Conservation (phyloP, 2,888 invertebrate species). For the Rhogogaster chlorosoma region DNA sequence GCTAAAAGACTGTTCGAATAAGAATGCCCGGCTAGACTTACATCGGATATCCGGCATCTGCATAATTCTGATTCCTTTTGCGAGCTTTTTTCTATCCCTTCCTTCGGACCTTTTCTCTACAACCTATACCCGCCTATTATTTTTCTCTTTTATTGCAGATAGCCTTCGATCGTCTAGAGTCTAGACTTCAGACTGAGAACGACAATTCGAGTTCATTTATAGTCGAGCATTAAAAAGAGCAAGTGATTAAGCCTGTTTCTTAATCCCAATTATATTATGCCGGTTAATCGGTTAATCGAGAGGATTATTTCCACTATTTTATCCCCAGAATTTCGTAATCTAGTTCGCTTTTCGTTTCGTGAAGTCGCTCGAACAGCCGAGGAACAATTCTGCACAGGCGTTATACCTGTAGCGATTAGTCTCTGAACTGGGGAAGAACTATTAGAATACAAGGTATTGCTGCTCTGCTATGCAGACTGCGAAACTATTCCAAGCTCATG, state of each 20-base stretch:
- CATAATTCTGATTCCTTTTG: conserved; percentile 66
- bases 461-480: conserved; percentile 28
- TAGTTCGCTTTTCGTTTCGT: not conserved
- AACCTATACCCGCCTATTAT: conserved; percentile 49
- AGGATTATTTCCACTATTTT: not conserved
- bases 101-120: conserved; percentile 49
- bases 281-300: not conserved
- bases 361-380: not conserved
- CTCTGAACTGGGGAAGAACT: conserved; percentile 10
- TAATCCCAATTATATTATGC: conserved; percentile 2
- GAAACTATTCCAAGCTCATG: conserved; percentile 33
- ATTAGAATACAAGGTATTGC: conserved; percentile 20
- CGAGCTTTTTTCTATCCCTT: conserved; percentile 27
- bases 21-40: conserved; percentile 66
- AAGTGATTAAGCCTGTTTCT: conserved; percentile 69
- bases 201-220: conserved; percentile 52
- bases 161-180: conserved; percentile 31
- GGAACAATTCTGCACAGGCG: not conserved
- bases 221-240: conserved; percentile 62
- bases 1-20: conserved; percentile 64
- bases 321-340: not conserved
- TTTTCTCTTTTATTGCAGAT: conserved; percentile 52
- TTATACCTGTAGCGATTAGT: not conserved
- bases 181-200: not conserved
- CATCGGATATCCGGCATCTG: conserved; percentile 68